Percentiles rank a stretch among this genome's conserved stretches.
phyloP scores from a whole-genome alignment of 2,888 invertebrate species.

The Hedychridium roseum region DNA sequence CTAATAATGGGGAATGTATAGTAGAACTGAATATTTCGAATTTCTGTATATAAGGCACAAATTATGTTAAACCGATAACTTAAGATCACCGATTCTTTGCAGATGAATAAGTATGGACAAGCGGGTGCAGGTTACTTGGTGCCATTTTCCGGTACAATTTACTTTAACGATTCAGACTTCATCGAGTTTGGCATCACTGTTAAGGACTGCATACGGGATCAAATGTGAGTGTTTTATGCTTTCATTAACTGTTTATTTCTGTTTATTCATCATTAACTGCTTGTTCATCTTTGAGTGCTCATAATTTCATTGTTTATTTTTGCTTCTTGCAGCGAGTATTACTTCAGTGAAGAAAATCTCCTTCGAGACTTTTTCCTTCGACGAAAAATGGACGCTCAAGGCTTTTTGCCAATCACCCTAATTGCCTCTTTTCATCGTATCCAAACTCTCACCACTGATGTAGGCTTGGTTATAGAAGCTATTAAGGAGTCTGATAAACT shows the following conservation, averaged over 20 bases:
- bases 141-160: slow-evolving; percentile 71
- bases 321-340: slow-evolving; percentile 86
- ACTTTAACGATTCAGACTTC: slow-evolving; percentile 70
- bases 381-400: slow-evolving; percentile 94
- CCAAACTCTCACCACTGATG: slow-evolving; percentile 84
- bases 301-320: slow-evolving; percentile 3
- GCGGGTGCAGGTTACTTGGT: slow-evolving; percentile 60
- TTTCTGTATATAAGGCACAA: not conserved
- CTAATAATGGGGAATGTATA: slow-evolving; percentile 26
- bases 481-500: slow-evolving; percentile 86
- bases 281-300: not conserved
- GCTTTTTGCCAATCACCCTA: slow-evolving; percentile 90
- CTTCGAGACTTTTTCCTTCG: slow-evolving; percentile 95
- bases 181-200: slow-evolving; percentile 72
- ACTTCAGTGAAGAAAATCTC: slow-evolving; percentile 97
- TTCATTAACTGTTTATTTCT: not conserved
- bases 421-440: slow-evolving; percentile 97
- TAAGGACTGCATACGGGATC: slow-evolving; percentile 86
- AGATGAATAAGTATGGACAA: slow-evolving; percentile 57
- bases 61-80: not conserved
- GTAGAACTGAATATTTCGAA: slow-evolving; percentile 37
- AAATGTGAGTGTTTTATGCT: slow-evolving; percentile 77
- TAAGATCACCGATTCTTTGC: slow-evolving; percentile 22
- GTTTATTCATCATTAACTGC: slow-evolving; percentile 1
- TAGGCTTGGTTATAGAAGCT: slow-evolving; percentile 83